Percentiles rank a stretch among this genome's conserved stretches.
Evolutionary conservation across 2,888 invertebrate genomes (phyloP).

Genomic region (Diarsia brunnea): DNA sequence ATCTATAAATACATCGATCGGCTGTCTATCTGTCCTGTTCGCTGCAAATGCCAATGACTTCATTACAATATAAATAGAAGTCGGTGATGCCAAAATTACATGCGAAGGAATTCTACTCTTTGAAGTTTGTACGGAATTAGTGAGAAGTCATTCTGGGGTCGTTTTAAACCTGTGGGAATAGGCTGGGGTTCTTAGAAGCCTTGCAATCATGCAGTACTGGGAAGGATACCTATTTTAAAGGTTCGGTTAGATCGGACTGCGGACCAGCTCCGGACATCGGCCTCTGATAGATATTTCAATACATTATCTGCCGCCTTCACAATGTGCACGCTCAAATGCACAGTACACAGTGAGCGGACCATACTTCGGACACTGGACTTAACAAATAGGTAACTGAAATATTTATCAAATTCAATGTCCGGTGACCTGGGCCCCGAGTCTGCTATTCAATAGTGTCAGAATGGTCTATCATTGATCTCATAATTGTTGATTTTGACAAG

Average conservation of each 20-base stretch:
- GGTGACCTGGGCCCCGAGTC: too few relatives aligned
- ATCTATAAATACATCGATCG: conserved; percentile 71
- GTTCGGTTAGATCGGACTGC: not conserved
- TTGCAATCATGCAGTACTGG: not conserved
- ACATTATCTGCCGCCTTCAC: not conserved
- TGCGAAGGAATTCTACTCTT: conserved; percentile 60
- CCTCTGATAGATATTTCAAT: not conserved
- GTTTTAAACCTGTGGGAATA: not conserved
- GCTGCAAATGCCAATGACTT: conserved; percentile 82
- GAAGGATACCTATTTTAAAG: not conserved
- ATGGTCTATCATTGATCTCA: too few relatives aligned
- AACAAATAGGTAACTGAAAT: not conserved
- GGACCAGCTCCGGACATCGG: not conserved
- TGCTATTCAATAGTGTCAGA: too few relatives aligned
- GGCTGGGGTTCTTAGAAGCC: not conserved
- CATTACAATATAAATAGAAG: conserved; percentile 72
- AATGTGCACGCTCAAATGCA: not conserved
- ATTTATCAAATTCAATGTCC: not conserved
- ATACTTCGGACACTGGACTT: not conserved
- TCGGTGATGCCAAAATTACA: conserved; percentile 71
- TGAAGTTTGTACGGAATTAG: conserved; percentile 51
- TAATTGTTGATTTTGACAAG: too few relatives aligned
- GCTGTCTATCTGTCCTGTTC: conserved; percentile 73
- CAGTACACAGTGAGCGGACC: not conserved
- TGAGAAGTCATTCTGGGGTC: conserved; percentile 19